These are phyloP conservation scores for Sicus ferrugineus DNA, from an alignment of 2,888 invertebrate genomes.

Conservation along the genomic window DNA sequence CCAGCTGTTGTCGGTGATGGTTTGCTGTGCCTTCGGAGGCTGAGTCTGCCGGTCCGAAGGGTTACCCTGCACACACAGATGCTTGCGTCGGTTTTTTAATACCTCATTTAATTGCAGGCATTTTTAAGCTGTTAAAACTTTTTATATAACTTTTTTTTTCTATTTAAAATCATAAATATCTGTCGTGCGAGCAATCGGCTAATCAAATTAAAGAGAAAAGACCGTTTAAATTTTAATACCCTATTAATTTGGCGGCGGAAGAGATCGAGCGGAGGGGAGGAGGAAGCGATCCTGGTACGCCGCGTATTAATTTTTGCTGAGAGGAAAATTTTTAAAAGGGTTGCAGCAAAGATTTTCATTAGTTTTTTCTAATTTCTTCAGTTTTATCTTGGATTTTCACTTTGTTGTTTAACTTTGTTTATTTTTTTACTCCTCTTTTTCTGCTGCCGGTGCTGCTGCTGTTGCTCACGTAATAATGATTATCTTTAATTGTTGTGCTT, in stretches of 20 bases:
- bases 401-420: background rate
- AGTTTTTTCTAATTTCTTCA: background rate
- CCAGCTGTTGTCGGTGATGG: background rate
- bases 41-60: background rate
- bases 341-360: background rate
- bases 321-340: background rate
- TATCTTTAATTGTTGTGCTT: slow-evolving; percentile 22
- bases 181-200: background rate
- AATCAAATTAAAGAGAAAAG: background rate
- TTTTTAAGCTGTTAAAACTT: background rate
- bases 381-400: background rate
- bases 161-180: no score
- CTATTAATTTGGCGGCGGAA: background rate
- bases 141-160: background rate
- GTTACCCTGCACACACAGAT: no score
- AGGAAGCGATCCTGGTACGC: no score
- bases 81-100: background rate
- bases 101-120: background rate
- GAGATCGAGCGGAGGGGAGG: background rate
- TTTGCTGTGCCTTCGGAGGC: background rate
- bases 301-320: background rate
- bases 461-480: slow-evolving; percentile 26
- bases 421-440: background rate
- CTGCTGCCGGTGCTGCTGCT: background rate
- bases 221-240: background rate